A percentile compares a stretch with the other conserved stretches of the same genome.
Conservation (phyloP, 2,797 vertebrate genomes). For the Cichlasoma orientale region DNA sequence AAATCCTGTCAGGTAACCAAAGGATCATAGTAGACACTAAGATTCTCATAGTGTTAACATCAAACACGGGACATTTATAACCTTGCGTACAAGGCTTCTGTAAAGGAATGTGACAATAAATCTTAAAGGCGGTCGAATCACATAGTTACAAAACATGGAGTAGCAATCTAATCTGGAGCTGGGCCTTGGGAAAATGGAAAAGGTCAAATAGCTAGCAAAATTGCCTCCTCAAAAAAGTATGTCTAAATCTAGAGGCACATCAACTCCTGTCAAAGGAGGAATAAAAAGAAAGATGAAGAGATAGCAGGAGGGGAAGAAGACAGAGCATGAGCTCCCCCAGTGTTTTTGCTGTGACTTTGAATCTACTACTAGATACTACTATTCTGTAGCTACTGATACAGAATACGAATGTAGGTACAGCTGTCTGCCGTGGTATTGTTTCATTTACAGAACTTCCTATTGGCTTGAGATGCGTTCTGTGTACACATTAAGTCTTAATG, state of each 20-base stretch:
- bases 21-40: constrained; percentile 58
- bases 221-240: constrained; percentile 79
- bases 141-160: constrained; percentile 81
- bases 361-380: neutral
- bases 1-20: constrained; percentile 69
- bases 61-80: constrained; percentile 75
- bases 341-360: constrained; percentile 27
- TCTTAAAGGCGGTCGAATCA: constrained; percentile 77
- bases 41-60: constrained; percentile 77
- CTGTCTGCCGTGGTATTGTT: neutral
- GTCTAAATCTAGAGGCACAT: constrained; percentile 81
- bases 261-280: constrained; percentile 73
- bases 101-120: constrained; percentile 82
- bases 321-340: constrained; percentile 63
- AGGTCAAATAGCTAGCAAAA: constrained; percentile 84
- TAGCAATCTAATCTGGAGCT: constrained; percentile 80
- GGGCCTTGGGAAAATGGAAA: constrained; percentile 85
- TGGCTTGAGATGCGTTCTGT: neutral
- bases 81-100: constrained; percentile 72
- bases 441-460: neutral
- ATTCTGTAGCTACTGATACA: constrained; percentile 14
- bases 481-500: neutral
- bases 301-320: constrained; percentile 43
- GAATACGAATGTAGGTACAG: constrained; percentile 7
- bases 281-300: constrained; percentile 64